A percentile compares a stretch with the other conserved stretches of the same genome.
These are phyloP conservation scores for Alethe diademata DNA, from an alignment of 2,113 vertebrate genomes.

Conservation along the genomic window DNA sequence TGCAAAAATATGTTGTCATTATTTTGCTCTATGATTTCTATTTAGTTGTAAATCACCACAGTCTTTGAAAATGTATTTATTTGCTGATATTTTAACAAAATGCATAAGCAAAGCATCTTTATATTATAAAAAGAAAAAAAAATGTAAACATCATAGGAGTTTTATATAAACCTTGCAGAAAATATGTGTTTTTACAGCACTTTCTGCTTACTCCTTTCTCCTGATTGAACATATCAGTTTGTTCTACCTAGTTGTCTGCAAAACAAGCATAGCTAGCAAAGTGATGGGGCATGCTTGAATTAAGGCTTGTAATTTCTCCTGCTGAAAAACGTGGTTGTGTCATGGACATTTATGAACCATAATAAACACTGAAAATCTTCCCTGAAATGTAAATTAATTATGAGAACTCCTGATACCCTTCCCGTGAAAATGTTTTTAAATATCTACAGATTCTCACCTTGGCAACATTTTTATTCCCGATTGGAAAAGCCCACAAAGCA, in stretches of 20 bases:
- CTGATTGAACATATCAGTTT: not conserved
- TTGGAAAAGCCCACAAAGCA: not conserved
- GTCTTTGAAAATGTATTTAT: not conserved
- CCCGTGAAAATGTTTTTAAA: not conserved
- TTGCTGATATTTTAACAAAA: not conserved
- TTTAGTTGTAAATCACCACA: not conserved
- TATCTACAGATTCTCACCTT: not conserved
- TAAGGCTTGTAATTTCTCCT: conserved; percentile 11
- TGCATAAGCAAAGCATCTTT: not conserved
- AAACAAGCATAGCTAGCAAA: not conserved
- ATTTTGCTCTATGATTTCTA: not conserved
- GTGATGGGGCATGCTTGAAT: conserved; percentile 1
- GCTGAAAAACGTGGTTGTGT: not conserved
- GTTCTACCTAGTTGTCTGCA: not conserved
- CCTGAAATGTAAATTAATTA: conserved; percentile 4
- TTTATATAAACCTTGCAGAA: not conserved
- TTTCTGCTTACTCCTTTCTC: not conserved
- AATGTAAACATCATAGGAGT: not conserved
- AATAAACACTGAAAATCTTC: not conserved
- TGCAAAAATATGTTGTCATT: not conserved
- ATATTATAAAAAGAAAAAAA: not conserved
- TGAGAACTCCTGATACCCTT: not conserved
- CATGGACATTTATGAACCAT: not conserved
- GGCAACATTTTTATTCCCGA: not conserved
- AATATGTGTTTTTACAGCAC: not conserved